Conservation (phyloP, 2,113 vertebrate species). For the Tichodroma muraria region DNA sequence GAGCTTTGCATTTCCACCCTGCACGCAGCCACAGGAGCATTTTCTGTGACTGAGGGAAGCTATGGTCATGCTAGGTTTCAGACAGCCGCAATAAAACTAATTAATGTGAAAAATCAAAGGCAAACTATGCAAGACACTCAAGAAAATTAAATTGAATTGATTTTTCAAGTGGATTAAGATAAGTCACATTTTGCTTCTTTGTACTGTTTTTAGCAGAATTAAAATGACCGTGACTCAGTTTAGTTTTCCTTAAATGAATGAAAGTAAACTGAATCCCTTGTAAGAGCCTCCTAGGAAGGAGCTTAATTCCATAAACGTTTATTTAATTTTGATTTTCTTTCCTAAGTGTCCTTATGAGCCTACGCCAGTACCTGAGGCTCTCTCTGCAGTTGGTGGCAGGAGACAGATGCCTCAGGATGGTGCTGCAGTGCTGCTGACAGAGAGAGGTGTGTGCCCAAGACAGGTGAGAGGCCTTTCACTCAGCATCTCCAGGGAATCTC, state of each 20-base stretch:
- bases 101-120: slow-evolving; percentile 35
- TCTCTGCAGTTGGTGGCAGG: not conserved
- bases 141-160: slow-evolving; percentile 40
- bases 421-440: not conserved
- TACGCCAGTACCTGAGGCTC: not conserved
- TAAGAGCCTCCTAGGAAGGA: not conserved
- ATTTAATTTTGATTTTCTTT: slow-evolving; percentile 6
- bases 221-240: not conserved
- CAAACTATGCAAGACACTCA: not conserved
- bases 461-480: not conserved
- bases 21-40: not conserved
- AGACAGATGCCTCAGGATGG: rapidly evolving
- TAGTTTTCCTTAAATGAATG: not conserved
- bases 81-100: not conserved
- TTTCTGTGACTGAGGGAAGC: not conserved
- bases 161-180: slow-evolving; percentile 44
- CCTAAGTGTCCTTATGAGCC: not conserved
- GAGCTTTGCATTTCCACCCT: not conserved
- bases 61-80: not conserved
- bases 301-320: slow-evolving; percentile 13
- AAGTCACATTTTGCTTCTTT: not conserved
- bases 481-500: not conserved
- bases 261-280: not conserved
- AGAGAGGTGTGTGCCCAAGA: not conserved
- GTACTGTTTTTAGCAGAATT: not conserved